Conservation (phyloP, 53 echinoderm and acorn worm genomes). For the Crossaster papposus region DNA sequence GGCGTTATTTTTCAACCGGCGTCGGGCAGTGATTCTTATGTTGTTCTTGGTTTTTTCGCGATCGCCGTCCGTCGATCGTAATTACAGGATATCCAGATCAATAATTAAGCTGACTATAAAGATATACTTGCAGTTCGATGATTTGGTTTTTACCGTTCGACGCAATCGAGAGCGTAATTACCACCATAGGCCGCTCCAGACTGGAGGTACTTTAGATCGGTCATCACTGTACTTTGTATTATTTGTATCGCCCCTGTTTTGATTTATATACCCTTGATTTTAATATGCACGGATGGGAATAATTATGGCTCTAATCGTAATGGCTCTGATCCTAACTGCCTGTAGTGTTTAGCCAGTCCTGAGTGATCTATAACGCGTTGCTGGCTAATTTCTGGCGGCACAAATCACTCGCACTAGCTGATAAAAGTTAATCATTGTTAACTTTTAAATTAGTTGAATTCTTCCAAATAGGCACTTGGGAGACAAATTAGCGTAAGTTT, state of each 20-base stretch:
- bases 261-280: neutral
- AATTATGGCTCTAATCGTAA: neutral
- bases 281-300: neutral
- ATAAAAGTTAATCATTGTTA: no score
- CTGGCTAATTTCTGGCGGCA: neutral
- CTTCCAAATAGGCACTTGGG: no score
- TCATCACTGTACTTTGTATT: neutral
- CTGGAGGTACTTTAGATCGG: neutral
- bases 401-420: constrained; percentile 1
- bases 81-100: no score
- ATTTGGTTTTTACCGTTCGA: no score
- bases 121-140: neutral
- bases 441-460: no score
- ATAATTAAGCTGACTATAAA: neutral
- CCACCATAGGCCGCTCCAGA: constrained; percentile 7
- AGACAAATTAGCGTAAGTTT: no score
- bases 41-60: no score
- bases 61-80: no score
- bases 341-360: neutral
- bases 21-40: no score
- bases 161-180: neutral
- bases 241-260: neutral
- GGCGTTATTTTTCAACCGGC: no score
- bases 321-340: no score
- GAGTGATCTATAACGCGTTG: neutral